Evolutionary conservation across 2,113 vertebrate species (phyloP), one percentile per base, ranked within the genome.

Genomic region (Pyrgilauda ruficollis): DNA sequence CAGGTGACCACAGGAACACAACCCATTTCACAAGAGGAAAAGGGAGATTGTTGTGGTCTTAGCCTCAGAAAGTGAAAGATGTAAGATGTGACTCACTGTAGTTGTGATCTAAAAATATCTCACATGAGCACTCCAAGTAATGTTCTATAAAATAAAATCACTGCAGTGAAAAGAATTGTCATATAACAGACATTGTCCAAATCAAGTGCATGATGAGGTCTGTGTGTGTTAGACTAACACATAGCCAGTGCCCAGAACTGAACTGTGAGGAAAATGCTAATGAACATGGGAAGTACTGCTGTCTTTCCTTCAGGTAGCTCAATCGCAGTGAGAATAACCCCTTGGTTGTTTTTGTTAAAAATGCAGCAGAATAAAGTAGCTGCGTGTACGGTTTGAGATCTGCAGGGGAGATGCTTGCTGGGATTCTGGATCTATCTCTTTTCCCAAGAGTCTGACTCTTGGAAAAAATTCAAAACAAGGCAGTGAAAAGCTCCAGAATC

Each of bases 381-480:
- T 75, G 22, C 52, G 30, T 37, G 7, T 9, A 46, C 49, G 10
- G 37, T 53, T 86, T 58, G 63, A 89, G 68, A 90, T 39, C 28
- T 4, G 4, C 1, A 2, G 23, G 37, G 33, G 46, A 90, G 20
- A 66, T 7, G 8, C 18, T 86, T 77, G 41, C 73, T 77, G 50
- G 31, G n/a, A 73, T 96, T 90, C 73, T 88, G 70, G 67, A 64
- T 72, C 61, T 78, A 7, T 73, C 26, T 79, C 70, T 79, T 87
- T 58, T 95, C 74, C 44, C 44, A 75, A 27, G 80, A 84, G 69
- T 49, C 77, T 49, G 26, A 74, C 63, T 93, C 64, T 61, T 89
- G 84, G 79, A 88, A 88, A 92, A 90, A 62, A 22, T 62, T 93
- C 89, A 95, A 94, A 93, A 94, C 37, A 82, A 87, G 56, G 62